Conservation (phyloP, 1,140 invertebrate species). For the Drosophila gunungcola region DNA sequence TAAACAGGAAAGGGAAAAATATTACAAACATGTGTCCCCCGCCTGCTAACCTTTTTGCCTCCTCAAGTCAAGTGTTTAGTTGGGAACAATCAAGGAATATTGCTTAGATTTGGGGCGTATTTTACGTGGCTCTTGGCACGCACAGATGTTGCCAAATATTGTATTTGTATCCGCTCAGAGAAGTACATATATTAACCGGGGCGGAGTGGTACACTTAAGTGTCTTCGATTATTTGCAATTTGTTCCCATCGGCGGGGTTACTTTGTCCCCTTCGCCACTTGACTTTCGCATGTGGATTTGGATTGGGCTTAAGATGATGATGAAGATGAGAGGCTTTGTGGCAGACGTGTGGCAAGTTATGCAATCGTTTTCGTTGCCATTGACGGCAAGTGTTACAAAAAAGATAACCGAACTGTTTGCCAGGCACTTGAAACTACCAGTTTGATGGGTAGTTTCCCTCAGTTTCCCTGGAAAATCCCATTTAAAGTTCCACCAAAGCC, state of each 20-base stretch:
- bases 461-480: slow-evolving; percentile 31
- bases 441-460: slow-evolving; percentile 32
- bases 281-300: slow-evolving; percentile 31
- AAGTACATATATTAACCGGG: slow-evolving; percentile 54
- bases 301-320: slow-evolving; percentile 21
- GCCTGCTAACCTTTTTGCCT: not conserved
- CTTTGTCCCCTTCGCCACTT: slow-evolving; percentile 52
- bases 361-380: slow-evolving; percentile 68
- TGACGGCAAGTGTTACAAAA: slow-evolving; percentile 62
- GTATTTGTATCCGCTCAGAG: slow-evolving; percentile 38
- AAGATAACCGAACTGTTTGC: slow-evolving; percentile 45
- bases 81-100: slow-evolving; percentile 70
- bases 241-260: slow-evolving; percentile 56
- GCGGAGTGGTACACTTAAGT: slow-evolving; percentile 53
- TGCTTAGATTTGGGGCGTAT: slow-evolving; percentile 58
- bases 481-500: slow-evolving; percentile 53
- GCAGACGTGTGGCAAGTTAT: slow-evolving; percentile 58
- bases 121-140: slow-evolving; percentile 43
- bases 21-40: slow-evolving; percentile 38
- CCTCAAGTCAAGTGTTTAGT: slow-evolving; percentile 30
- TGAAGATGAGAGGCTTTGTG: slow-evolving; percentile 39
- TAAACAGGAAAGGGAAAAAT: slow-evolving; percentile 27
- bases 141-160: slow-evolving; percentile 41
- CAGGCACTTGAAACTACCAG: slow-evolving; percentile 53
- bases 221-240: slow-evolving; percentile 79